Evolutionary conservation across 1,140 invertebrate genomes (phyloP).

Genomic region (Onthophagus taurus): DNA sequence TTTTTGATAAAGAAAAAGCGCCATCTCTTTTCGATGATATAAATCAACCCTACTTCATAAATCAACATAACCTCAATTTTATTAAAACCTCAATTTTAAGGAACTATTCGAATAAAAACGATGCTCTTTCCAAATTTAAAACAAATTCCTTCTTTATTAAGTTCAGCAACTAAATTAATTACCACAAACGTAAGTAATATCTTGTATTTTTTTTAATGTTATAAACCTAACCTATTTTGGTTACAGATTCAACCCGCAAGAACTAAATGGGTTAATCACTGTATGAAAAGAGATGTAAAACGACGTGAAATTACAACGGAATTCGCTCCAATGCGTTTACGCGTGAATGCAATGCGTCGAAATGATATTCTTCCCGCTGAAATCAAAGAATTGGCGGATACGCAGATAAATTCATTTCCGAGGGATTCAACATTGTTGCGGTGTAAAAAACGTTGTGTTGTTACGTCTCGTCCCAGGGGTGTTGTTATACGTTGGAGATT

Average conservation of each 20-base stretch:
- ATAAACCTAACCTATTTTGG: no score
- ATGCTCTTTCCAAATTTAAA: no score
- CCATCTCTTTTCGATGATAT: no score
- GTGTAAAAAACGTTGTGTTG: constrained; percentile 61
- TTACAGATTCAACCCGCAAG: not conserved
- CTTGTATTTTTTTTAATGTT: no score
- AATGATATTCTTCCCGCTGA: constrained; percentile 74
- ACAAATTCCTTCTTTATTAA: no score
- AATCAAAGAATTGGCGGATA: constrained; percentile 62
- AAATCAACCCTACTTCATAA: no score
- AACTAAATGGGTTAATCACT: constrained; percentile 35
- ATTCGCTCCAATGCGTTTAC: constrained; percentile 57
- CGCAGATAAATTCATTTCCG: constrained; percentile 66
- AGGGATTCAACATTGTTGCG: constrained; percentile 56
- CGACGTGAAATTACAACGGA: constrained; percentile 61
- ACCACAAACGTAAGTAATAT: no score
- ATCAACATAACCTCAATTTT: no score
- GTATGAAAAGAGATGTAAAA: constrained; percentile 76
- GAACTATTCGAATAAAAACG: no score
- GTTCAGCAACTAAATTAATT: no score
- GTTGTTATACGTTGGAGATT: constrained; percentile 66
- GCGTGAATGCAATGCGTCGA: constrained; percentile 66
- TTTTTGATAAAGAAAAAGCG: no score
- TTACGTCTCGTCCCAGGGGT: constrained; percentile 69
- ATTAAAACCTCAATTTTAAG: no score